Base-by-base conservation (phyloP, 2,113 vertebrate species). In the Takifugu bimaculatus region DNA sequence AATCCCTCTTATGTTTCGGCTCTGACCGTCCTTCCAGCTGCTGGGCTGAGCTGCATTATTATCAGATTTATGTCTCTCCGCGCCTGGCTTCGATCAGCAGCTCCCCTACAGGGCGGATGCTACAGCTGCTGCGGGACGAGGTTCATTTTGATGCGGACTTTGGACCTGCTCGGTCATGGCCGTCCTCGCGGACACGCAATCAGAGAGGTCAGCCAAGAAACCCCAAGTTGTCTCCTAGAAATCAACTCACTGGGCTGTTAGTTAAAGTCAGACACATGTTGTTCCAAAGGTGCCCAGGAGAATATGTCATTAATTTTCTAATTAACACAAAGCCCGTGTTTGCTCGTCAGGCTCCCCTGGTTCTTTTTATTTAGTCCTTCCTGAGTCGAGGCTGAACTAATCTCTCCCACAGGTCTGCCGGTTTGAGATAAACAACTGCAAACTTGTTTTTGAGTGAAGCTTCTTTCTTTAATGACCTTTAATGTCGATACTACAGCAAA, bases 11-110 rank as follows among this genome's bases (percentile, higher is more conserved):
- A 79, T 68, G 72, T 71, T 60, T 75, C 67, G 57, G 45, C 58
- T 82, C 60, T 60, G 69, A 79, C 77, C 74, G 81, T 80, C 82
- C 78, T 68, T 66, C 47, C 75, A 85, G 75, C 77, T 88, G 79
- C 72, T 60, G 53, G 68, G 61, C 74, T 70, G 54, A 68, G n/a
- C 65, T 82, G 60, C 60, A 28, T 70, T 59, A 62, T 62, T 75
- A 70, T 28, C 14, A 52, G 70, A 70, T 59, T 65, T 74, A 78
- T 82, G 77, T 75, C 56, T 70, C 68, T 27, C 54, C 35, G 60
- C 81, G 85, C 65, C 63, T 79, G 84, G 72, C 68, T 63, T 53
- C 68, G 82, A 80, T 84, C 70, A 77, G 62, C 52, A 35, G 77
- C 60, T 72, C 54, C 62, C 15, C 65, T 72, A 56, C 12, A 50